phyloP scores from a whole-genome alignment of 2,888 invertebrate species.

The Coremacera marginata region DNA sequence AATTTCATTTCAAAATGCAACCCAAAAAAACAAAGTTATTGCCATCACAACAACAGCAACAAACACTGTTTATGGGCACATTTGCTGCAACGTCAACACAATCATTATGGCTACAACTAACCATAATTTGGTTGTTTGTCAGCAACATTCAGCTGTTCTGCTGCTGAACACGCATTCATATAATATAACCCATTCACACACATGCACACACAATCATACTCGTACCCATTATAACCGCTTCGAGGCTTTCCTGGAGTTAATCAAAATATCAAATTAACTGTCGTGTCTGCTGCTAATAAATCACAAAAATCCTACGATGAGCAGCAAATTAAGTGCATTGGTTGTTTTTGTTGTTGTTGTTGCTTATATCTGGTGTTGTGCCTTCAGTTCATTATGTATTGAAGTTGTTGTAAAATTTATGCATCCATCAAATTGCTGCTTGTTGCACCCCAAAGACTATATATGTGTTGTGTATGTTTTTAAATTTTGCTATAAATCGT shows the following conservation, averaged over 20 bases:
- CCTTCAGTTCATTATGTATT: conserved; percentile 33
- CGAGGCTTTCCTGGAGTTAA: conserved; percentile 64
- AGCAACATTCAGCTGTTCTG: neutral
- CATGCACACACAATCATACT: conserved; percentile 37
- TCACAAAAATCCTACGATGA: conserved; percentile 56
- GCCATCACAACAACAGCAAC: neutral
- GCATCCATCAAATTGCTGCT: conserved; percentile 54
- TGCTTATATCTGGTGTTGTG: conserved; percentile 27
- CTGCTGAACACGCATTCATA: neutral
- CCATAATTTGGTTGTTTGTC: neutral
- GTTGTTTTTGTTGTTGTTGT: conserved; percentile 37
- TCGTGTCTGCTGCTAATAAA: conserved; percentile 69
- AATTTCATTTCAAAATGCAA: conserved; percentile 22
- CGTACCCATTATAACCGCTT: conserved; percentile 25
- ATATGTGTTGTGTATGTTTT: no score
- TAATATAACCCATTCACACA: conserved; percentile 15
- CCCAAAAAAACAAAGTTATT: neutral
- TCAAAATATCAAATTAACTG: conserved; percentile 70
- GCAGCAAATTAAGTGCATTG: conserved; percentile 45
- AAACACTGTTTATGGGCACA: neutral
- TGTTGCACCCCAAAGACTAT: neutral
- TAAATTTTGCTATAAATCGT: no score
- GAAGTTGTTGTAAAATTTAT: conserved; percentile 54
- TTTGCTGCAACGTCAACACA: conserved; percentile 8
- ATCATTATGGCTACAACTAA: neutral